Evolutionary conservation across 2,113 vertebrate species (phyloP).

Genomic region (Balaenoptera acutorostrata): DNA sequence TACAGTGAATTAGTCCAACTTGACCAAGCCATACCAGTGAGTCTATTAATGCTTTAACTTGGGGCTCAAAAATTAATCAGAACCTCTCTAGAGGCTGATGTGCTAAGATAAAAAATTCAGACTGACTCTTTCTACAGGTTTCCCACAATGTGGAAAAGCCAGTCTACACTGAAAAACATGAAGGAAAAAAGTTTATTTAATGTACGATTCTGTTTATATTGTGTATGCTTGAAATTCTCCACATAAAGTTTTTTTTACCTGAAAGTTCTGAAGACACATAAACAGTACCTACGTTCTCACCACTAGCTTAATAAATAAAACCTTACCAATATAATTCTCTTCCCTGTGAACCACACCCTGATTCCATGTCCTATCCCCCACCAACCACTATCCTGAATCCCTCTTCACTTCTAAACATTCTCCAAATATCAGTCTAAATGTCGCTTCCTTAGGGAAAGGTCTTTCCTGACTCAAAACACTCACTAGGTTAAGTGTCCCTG

Average conservation of each 20-base stretch:
- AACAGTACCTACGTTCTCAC: not conserved
- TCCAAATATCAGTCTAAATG: not conserved
- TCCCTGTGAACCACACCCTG: not conserved
- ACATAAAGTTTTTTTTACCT: not conserved
- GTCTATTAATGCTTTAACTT: not conserved
- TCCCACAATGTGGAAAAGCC: not conserved
- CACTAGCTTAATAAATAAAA: not conserved
- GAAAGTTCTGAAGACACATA: not conserved
- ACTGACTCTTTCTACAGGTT: not conserved
- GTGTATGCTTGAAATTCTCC: not conserved
- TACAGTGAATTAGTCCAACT: not conserved
- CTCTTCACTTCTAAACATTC: not conserved
- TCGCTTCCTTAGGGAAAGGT: not conserved
- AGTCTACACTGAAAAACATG: not conserved
- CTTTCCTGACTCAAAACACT: not conserved
- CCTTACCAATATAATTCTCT: not conserved
- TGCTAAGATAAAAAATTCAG: not conserved
- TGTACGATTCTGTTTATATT: not conserved
- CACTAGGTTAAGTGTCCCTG: not conserved
- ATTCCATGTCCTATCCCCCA: not conserved
- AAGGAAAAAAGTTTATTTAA: not conserved
- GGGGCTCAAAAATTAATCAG: not conserved
- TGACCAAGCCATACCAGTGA: not conserved
- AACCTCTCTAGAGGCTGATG: not conserved
- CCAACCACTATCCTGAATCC: not conserved